phyloP scores from a whole-genome alignment of 1,140 invertebrate species.

The Trachymyrmex cornetzi region DNA sequence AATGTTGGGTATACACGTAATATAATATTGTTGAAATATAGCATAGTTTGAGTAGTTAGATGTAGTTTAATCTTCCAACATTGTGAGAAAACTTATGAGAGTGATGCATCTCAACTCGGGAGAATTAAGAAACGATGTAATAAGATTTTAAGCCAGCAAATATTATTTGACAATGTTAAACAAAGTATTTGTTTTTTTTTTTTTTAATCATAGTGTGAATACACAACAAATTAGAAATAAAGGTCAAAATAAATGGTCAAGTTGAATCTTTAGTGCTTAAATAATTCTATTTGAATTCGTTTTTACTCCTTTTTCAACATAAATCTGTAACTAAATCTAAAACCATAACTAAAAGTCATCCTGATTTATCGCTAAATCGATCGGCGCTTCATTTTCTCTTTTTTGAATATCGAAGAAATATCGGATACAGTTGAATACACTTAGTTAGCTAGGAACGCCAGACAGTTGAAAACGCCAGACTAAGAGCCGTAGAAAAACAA shows the following conservation, averaged over 20 bases:
- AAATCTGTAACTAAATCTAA: neutral
- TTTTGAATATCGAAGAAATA: neutral
- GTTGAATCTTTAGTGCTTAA: no score
- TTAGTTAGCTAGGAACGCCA: slow-evolving; percentile 21
- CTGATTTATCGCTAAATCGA: neutral
- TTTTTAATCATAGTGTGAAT: no score
- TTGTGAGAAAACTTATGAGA: neutral
- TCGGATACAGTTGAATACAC: neutral
- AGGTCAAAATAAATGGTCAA: no score
- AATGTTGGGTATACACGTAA: neutral
- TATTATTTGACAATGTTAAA: neutral
- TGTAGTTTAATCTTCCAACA: neutral
- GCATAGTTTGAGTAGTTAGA: neutral
- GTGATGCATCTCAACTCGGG: neutral
- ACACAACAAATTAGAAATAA: no score
- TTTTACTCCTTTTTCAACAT: neutral
- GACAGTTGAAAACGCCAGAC: slow-evolving; percentile 51
- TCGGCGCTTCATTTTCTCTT: no score
- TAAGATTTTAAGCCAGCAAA: neutral
- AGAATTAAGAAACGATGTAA: neutral
- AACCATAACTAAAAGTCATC: neutral
- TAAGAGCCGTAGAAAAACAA: slow-evolving; percentile 53
- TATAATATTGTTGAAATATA: neutral
- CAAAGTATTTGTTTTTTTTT: no score
- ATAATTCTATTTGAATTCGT: no score